Conservation (phyloP, 2,888 invertebrate genomes). For the Plebejus melissa region DNA sequence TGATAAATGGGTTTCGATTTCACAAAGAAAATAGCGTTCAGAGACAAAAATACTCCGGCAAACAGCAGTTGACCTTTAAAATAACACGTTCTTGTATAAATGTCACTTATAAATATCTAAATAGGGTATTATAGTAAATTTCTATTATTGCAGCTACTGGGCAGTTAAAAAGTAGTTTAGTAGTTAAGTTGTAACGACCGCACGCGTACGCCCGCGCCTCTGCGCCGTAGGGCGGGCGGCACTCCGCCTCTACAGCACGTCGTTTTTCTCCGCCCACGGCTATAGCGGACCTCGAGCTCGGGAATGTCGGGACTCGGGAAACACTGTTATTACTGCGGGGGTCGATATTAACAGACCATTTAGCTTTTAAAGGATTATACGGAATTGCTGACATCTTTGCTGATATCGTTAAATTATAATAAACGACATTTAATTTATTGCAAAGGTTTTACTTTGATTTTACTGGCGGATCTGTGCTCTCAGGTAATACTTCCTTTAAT, state of each 20-base stretch:
- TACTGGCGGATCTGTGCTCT: background rate
- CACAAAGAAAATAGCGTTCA: background rate
- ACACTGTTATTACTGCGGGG: background rate
- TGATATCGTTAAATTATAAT: background rate
- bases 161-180: background rate
- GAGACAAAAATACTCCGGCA: background rate
- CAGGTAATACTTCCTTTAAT: background rate
- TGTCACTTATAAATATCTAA: background rate
- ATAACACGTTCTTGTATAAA: background rate
- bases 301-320: background rate
- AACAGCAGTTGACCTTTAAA: background rate
- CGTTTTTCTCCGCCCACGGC: slow-evolving; percentile 8
- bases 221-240: background rate
- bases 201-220: background rate
- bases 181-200: slow-evolving; percentile 1
- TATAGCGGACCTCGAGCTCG: background rate
- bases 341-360: background rate
- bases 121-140: background rate
- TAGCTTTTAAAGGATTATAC: slow-evolving; percentile 1
- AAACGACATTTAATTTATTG: background rate
- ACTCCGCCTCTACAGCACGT: background rate
- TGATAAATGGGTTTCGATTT: background rate
- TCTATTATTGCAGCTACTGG: background rate
- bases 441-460: background rate
- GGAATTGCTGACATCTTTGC: background rate